These are phyloP conservation scores for Rhombomys opimus DNA, from an alignment of 2,113 vertebrate species.

Conservation along the genomic window DNA sequence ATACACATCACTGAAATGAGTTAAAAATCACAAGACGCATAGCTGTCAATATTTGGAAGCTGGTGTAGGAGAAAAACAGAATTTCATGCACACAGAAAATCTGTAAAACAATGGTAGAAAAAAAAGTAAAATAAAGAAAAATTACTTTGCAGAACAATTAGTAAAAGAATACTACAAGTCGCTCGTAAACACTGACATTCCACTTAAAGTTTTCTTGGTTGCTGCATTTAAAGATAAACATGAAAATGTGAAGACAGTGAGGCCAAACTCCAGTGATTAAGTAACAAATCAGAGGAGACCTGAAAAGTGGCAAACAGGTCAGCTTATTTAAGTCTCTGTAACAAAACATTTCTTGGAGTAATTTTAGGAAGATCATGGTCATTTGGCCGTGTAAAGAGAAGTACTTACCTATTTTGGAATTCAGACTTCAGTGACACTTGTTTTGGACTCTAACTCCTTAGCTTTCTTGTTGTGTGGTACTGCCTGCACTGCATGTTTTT, in stretches of 20 bases:
- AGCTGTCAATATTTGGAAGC: slow-evolving; percentile 22
- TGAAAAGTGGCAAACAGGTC: slow-evolving; percentile 1
- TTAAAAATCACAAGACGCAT: not conserved
- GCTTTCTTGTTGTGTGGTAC: not conserved
- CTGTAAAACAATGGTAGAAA: not conserved
- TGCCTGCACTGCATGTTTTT: not conserved
- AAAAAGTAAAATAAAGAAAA: not conserved
- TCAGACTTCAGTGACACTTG: not conserved
- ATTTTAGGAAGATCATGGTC: slow-evolving; percentile 56
- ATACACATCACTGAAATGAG: not conserved
- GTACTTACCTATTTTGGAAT: not conserved
- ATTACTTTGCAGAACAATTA: not conserved
- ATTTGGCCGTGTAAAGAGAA: not conserved
- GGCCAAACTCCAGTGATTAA: slow-evolving; percentile 18
- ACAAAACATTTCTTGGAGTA: slow-evolving; percentile 44
- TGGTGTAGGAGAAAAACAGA: not conserved
- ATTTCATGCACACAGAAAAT: not conserved
- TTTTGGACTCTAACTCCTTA: not conserved
- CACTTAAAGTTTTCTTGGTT: slow-evolving; percentile 63
- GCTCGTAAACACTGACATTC: slow-evolving; percentile 42
- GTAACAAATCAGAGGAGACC: slow-evolving; percentile 63
- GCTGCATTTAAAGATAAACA: slow-evolving; percentile 66
- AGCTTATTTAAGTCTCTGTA: slow-evolving; percentile 36
- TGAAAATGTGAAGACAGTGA: slow-evolving; percentile 50
- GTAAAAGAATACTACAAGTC: not conserved